Evolutionary conservation across 2,888 invertebrate genomes (phyloP), one percentile per base, ranked within the genome.

Genomic region (Cecidostiba fungosa): DNA sequence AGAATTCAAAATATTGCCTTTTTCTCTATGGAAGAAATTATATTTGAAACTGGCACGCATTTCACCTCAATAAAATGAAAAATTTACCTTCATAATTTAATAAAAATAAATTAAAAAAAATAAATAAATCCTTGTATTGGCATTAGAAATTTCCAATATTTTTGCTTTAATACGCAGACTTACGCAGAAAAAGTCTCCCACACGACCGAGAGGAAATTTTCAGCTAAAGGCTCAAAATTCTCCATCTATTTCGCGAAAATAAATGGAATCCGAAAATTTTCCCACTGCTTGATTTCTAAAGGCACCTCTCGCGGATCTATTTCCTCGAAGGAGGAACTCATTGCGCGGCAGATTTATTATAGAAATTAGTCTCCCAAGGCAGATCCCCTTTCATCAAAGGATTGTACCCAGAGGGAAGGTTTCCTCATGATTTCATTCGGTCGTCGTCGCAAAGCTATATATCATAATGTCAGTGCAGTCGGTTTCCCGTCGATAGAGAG

Each of bases 281-380:
- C 29, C 80, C 19, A 76, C 69, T 54, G 73, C 50, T 79, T 14
- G 50, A 78, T 78, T 79, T 69, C 66, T 84, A 78, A 84, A 78
- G 72, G 72, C 23, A 72, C 66, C 59, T 72, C 43, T 3, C 47
- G 14, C 73, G 62, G 43, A 77, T 39, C 36, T 82, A 47, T 66
- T 50, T 47, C 62, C 78, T 78, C 32, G 59, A 59, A 50, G 72
- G 59, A 62, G 19, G 16, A 83, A 78, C 72, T 78, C 83, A 62
- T 73, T 78, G 72, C 59, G 16, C 80, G 70, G 70, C 32, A 85
- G 59, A 85, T 85, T 85, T 79, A 78, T 79, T 50, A 84, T 69
- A 50, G 54, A 84, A 84, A 84, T 84, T 84, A 82, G 82, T 82
- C 77, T 77, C 29, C 62, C 19, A 29, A 16, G 69, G 39, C 50